Evolutionary conservation across 2,113 vertebrate species (phyloP).

Genomic region (Cygnus atratus): DNA sequence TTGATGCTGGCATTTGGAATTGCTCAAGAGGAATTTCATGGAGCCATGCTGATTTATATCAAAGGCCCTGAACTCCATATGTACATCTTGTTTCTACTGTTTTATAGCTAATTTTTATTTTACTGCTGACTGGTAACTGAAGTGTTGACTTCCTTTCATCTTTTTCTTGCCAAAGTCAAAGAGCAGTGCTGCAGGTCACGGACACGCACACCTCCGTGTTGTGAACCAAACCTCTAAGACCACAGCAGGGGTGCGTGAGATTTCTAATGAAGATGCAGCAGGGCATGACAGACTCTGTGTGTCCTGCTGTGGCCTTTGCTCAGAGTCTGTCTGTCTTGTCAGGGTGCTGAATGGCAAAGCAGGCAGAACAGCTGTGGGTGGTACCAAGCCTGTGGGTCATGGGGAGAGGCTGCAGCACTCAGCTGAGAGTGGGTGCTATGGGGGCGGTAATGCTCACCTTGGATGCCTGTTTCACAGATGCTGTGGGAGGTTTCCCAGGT

Average conservation of each 20-base stretch:
- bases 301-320: rapidly evolving
- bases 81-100: not conserved
- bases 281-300: not conserved
- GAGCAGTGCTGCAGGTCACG: rapidly evolving
- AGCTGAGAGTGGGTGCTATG: rapidly evolving
- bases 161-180: not conserved
- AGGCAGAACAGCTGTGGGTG: not conserved
- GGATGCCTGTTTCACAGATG: not conserved
- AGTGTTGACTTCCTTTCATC: not conserved
- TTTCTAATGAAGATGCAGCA: not conserved
- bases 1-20: not conserved
- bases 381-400: rapidly evolving
- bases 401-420: not conserved
- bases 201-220: rapidly evolving
- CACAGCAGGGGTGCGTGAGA: rapidly evolving
- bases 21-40: conserved; percentile 3
- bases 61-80: not conserved
- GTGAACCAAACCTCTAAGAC: not conserved
- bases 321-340: too few relatives aligned
- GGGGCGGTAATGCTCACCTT: not conserved
- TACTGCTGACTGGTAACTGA: not conserved
- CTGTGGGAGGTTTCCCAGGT: not conserved
- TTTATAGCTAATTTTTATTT: conserved; percentile 6
- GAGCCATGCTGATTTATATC: not conserved
- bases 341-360: not conserved